Evolutionary conservation across 2,888 invertebrate genomes (phyloP).

Genomic region (Chrysolina americana): DNA sequence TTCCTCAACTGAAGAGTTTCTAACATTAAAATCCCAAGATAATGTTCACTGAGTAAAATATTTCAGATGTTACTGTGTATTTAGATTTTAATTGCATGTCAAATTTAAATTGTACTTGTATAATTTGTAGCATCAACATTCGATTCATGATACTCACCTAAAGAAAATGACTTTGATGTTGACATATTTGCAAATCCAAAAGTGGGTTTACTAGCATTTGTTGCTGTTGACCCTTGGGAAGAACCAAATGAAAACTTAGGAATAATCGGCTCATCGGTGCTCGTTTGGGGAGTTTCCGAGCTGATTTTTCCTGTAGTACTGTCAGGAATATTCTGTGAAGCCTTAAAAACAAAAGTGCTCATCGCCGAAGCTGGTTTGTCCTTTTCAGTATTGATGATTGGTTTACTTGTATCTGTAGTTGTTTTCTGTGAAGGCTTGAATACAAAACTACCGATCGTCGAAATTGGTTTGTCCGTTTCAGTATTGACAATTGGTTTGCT

Average conservation of each 20-base stretch:
- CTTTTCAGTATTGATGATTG: slow-evolving; percentile 19
- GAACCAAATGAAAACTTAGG: slow-evolving; percentile 19
- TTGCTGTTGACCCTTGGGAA: background rate
- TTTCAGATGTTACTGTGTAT: too few species aligned
- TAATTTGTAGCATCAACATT: too few species aligned
- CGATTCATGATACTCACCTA: background rate
- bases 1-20: too few species aligned
- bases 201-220: slow-evolving; percentile 24
- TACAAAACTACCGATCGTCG: slow-evolving; percentile 39
- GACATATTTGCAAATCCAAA: slow-evolving; percentile 30
- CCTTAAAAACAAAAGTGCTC: slow-evolving; percentile 48
- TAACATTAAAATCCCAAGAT: too few species aligned
- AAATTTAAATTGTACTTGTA: background rate
- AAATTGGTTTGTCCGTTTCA: slow-evolving; percentile 31
- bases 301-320: slow-evolving; percentile 54
- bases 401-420: too few species aligned
- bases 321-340: slow-evolving; percentile 50
- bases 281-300: slow-evolving; percentile 12
- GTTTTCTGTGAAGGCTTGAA: slow-evolving; percentile 49
- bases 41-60: too few species aligned
- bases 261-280: background rate
- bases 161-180: slow-evolving; percentile 1
- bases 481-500: background rate
- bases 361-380: slow-evolving; percentile 34
- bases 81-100: too few species aligned